These are phyloP conservation scores for Erebia palarica DNA, from an alignment of 2,888 invertebrate species.

Conservation along the genomic window DNA sequence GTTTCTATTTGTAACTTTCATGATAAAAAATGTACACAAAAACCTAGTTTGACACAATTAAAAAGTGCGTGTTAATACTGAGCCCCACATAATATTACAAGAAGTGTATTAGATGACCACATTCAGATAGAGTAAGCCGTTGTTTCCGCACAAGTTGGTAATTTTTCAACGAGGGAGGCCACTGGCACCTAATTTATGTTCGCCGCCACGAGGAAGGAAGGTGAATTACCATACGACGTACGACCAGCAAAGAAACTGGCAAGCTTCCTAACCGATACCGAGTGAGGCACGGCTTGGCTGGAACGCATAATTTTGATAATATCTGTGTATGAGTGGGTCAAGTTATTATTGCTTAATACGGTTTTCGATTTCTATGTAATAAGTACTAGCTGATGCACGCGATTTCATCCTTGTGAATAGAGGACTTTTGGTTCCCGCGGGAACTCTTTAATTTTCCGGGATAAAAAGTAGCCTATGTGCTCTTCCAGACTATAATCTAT, in stretches of 20 bases:
- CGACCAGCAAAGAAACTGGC: conserved; percentile 67
- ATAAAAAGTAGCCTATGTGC: no score
- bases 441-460: no score
- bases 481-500: no score
- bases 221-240: conserved; percentile 77
- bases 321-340: conserved; percentile 51
- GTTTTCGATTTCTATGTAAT: not conserved
- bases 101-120: conserved; percentile 39
- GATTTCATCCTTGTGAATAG: no score
- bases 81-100: conserved; percentile 18
- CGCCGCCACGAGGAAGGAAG: conserved; percentile 71
- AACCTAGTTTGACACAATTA: not conserved
- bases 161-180: conserved; percentile 74
- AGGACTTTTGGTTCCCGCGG: no score
- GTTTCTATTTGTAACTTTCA: no score
- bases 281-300: conserved; percentile 42
- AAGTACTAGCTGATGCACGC: no score
- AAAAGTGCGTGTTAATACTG: not conserved
- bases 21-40: no score
- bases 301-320: conserved; percentile 50
- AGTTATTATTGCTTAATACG: conserved; percentile 26
- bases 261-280: conserved; percentile 48
- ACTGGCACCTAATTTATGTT: conserved; percentile 75
- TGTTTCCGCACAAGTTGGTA: conserved; percentile 64
- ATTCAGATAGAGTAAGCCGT: conserved; percentile 47